Base-by-base conservation (phyloP, 1,140 invertebrate species). In the Dendrolimus kikuchii region DNA sequence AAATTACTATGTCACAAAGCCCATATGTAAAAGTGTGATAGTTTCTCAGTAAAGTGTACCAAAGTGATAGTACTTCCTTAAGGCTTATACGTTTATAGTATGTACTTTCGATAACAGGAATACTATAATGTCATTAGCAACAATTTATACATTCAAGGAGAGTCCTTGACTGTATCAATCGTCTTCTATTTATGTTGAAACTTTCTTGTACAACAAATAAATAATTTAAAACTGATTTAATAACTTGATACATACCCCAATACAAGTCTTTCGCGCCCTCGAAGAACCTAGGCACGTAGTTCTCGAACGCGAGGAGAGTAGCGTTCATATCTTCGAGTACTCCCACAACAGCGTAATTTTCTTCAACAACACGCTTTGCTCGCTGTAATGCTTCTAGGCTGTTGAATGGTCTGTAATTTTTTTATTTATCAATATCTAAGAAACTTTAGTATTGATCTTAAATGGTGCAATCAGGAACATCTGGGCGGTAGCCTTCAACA, bases 261-360 rank as follows among this genome's bases (percentile, higher is more conserved):
- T 96, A 96, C 51, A 95, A 88, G 60, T 93, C 82, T 2, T 90
- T 87, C 5, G 95, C 94, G 38, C 95, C 95, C 43, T 87, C 87
- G 81, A 97, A 97, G 83, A 96, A 97, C 56, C 90, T 83, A 0
- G 95, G 95, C 45, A 96, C 90, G 76, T 96, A 96, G 72, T 93
- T 89, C 81, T 97, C 94, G 38, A 96, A 86, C 38, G 96, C 95
- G 2, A 92, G 90, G 2, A 97, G 87, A 1, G 95, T 96, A 2
- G 92, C 92, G 81, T 96, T 96, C 71, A 96, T 90, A 71, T 96
- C 95, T 72, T 96, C 95, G 0, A 97, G 87, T 5, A 97, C 93
- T 0, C 95, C 95, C 5, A 97, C 95, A 0, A 96, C 95, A 0
- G 95, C 92, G 71, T 96, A 97, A 67, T 96, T 92, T 65, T 92